Conservation (phyloP, 2,797 vertebrate genomes). For the Schizopygopsis pylzovi region DNA sequence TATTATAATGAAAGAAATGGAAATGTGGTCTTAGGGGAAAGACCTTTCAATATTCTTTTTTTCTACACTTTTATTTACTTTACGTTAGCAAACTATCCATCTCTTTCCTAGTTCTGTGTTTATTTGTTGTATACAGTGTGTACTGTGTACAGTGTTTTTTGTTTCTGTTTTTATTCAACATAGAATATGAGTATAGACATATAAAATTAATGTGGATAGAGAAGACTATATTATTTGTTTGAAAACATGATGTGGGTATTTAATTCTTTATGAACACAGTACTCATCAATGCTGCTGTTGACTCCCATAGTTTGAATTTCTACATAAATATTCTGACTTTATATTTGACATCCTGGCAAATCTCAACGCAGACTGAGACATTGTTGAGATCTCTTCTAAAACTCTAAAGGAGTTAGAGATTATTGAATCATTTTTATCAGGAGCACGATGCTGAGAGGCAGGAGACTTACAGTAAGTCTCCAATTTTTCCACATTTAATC, state of each 20-base stretch:
- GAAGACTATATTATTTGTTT: neutral
- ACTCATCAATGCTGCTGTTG: neutral
- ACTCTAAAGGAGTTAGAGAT: neutral
- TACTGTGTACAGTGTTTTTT: neutral
- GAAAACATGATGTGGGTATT: neutral
- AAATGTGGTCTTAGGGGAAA: neutral
- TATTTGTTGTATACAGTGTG: neutral
- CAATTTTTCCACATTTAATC: neutral
- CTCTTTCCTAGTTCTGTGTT: neutral
- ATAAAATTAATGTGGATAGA: neutral
- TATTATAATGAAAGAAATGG: neutral
- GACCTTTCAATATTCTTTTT: neutral
- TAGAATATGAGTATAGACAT: neutral
- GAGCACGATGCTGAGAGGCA: neutral
- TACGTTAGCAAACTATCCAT: neutral
- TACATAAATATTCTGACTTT: neutral
- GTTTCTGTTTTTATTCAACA: neutral
- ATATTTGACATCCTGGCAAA: neutral
- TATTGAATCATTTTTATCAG: neutral
- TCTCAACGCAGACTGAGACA: neutral
- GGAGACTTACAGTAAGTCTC: neutral
- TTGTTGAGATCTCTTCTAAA: neutral
- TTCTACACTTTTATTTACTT: neutral
- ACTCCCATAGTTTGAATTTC: neutral
- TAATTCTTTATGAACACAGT: neutral